These are phyloP conservation scores for Sarcophaga caerulescens DNA, from an alignment of 2,888 invertebrate genomes.

Conservation along the genomic window DNA sequence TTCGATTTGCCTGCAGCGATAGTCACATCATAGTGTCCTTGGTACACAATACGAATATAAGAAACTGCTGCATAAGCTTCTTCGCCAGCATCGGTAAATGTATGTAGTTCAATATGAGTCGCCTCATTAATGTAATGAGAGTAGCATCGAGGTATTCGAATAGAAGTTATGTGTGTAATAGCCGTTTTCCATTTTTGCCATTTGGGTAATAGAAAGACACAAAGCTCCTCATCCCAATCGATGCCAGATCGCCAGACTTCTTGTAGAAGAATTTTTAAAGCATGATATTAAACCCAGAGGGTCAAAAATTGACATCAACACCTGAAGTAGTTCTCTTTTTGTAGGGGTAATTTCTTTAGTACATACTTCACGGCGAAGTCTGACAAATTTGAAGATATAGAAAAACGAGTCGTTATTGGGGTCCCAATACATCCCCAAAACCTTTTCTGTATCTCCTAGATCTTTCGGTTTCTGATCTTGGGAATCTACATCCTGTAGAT, in stretches of 20 bases:
- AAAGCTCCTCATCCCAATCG: slow-evolving; percentile 52
- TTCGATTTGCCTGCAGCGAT: slow-evolving; percentile 49
- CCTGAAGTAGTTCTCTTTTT: slow-evolving; percentile 50
- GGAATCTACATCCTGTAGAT: neutral
- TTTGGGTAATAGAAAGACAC: neutral
- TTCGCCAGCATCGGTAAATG: slow-evolving; percentile 56
- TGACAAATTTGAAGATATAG: slow-evolving; percentile 60
- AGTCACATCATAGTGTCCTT: slow-evolving; percentile 4
- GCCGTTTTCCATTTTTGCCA: slow-evolving; percentile 44
- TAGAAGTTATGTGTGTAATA: slow-evolving; percentile 23
- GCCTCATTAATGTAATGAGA: slow-evolving; percentile 16
- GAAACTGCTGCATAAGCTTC: slow-evolving; percentile 57
- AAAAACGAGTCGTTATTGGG: slow-evolving; percentile 54
- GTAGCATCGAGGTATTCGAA: slow-evolving; percentile 54
- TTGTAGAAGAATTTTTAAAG: slow-evolving; percentile 62
- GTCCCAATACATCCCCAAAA: too few species aligned
- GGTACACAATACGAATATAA: slow-evolving; percentile 42
- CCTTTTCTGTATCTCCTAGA: too few species aligned
- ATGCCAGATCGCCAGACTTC: slow-evolving; percentile 61
- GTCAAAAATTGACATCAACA: slow-evolving; percentile 38
- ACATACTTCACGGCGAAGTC: slow-evolving; percentile 51
- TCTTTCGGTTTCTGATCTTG: too few species aligned
- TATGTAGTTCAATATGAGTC: slow-evolving; percentile 48
- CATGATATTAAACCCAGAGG: slow-evolving; percentile 59
- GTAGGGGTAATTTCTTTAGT: slow-evolving; percentile 24